Base-by-base conservation (phyloP, 1,140 invertebrate genomes). In the Drosophila persimilis region DNA sequence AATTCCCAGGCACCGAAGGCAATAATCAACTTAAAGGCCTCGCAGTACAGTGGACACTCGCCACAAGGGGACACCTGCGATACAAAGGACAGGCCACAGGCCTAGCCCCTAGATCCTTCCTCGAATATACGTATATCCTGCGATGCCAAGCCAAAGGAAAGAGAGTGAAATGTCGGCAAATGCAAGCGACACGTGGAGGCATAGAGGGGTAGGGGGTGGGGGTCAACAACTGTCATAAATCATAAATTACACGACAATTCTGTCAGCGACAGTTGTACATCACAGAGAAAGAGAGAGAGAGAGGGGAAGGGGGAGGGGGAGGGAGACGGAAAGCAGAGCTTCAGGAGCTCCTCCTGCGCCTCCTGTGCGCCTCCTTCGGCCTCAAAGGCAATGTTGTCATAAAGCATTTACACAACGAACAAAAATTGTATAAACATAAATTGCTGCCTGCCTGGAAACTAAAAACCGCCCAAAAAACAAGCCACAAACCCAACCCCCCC, bases 221-320 rank as follows among this genome's bases (percentile, higher is more conserved):
- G 17, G 17, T 17, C 17, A 17, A 17, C 17, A 17, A 17, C 17
- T 17, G 17, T 17, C 24, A 80, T 80, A 80, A 80, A 80, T 80
- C 77, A 80, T 80, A 75, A 80, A 80, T 80, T 80, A 80, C 77
- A 80, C 70, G 64, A 80, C 76, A 52, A 71, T 65, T 71, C 75
- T 80, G 77, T 80, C 77, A 80, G 64, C 71, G 76, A 78, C 77
- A 80, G 59, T 80, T 73, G 77, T 73, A 24, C 17, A 46, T 31
- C 43, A 11, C 31, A 26, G 35, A 11, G 8, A 39, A 1, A 8
- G 9, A 13, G 11, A 2, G 35, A 35, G 0, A 15, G 15, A 15
- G 15, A 15, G 31, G 0, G 2, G n/a, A n/a, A 11, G 31, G 0
- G 31, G 3, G 31, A 0, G 15, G 15, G 31, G 0, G 3, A 11